Evolutionary conservation across 2,888 invertebrate genomes (phyloP), one percentile per base, ranked within the genome.

Genomic region (Ormyrus labotus): DNA sequence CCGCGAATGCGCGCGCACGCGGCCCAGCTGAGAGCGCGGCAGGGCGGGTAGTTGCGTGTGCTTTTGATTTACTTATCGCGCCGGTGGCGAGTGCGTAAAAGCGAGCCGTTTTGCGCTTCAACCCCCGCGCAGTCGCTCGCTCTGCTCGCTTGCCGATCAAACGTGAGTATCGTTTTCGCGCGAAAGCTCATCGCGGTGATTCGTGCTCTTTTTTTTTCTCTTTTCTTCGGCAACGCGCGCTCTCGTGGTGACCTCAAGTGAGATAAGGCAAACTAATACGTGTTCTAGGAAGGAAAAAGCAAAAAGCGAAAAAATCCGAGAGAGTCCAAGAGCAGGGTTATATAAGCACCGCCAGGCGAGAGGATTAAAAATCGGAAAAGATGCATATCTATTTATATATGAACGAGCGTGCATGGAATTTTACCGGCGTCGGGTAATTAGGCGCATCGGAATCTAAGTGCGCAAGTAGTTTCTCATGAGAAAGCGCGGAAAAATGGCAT

Each of bases 321-420:
- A 69, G 34, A 47, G 57, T 68, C 57, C 57, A 55, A 48, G 13
- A 47, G 19, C 19, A 45, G n/a, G 47, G 6, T 67, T 47, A 64
- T 64, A 4, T 34, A 34, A 34, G 34, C 67, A 68, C 6, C 19
- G 53, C 45, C 3, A 55, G 67, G 34, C 34, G 34, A 34, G 34
- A 34, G 34, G 34, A 34, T 55, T 55, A 67, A 53, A 34, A 67
- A 19, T 19, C 13, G 2, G 9, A 34, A 8, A 19, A 53, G 45
- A 68, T 45, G 53, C 11, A 5, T 53, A 34, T 67, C 67, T 68
- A 68, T 50, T 70, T 58, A 58, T 48, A 69, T 58, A 57, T 34
- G 34, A 34, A 34, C 34, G 34, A 34, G n/a, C 19, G 11, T 34
- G n/a, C 19, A 6, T 34, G 55, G 67, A 68, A 55, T 68, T 68